phyloP scores from a whole-genome alignment of 2,113 vertebrate genomes.

The Lycocorax pyrrhopterus region DNA sequence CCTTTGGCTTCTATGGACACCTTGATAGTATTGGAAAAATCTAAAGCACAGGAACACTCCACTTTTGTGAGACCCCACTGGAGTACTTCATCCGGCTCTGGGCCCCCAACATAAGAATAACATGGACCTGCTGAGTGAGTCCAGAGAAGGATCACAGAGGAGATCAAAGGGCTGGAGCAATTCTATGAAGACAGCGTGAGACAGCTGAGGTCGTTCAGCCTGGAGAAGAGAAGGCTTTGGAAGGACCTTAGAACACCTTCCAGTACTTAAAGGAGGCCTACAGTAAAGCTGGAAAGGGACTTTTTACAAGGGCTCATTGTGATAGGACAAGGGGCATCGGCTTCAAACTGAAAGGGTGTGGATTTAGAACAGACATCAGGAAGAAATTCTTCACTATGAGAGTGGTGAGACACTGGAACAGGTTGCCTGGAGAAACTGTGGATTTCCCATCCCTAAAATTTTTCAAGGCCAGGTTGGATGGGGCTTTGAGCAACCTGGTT shows the following conservation, averaged over 20 bases:
- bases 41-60: background rate
- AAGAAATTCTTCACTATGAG: background rate
- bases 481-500: background rate
- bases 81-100: background rate
- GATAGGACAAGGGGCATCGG: too few species aligned
- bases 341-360: background rate
- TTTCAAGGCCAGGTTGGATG: background rate
- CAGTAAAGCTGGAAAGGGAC: background rate
- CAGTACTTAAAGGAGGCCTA: too few species aligned
- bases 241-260: background rate
- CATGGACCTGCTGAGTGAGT: fast-evolving
- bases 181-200: background rate
- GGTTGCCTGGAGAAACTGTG: background rate
- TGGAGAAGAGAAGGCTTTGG: background rate
- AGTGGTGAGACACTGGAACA: background rate
- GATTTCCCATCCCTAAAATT: background rate
- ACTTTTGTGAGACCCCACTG: background rate
- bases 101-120: background rate
- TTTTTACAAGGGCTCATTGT: background rate
- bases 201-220: background rate
- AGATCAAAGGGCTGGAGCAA: background rate
- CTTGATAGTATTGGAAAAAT: background rate
- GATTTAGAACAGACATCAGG: background rate
- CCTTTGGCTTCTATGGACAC: background rate
- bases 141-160: background rate